A percentile compares a stretch with the other conserved stretches of the same genome.
Conservation (phyloP, 2,113 vertebrate species). For the Diglossa brunneiventris region DNA sequence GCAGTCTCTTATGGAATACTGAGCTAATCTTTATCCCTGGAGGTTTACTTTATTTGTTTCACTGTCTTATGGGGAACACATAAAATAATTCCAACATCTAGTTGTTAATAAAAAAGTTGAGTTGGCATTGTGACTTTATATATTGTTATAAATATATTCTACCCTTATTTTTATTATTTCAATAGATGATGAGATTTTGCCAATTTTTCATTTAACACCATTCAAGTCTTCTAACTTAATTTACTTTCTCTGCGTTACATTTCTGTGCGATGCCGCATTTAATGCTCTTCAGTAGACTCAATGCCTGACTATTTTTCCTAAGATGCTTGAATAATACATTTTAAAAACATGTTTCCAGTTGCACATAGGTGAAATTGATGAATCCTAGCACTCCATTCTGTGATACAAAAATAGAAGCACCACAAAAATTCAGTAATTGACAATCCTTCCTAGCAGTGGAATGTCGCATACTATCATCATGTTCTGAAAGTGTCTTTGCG, state of each 20-base stretch:
- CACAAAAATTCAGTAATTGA: background rate
- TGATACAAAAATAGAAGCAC: background rate
- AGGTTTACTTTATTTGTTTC: background rate
- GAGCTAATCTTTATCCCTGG: background rate
- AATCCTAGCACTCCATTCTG: background rate
- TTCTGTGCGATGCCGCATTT: background rate
- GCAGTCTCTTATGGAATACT: background rate
- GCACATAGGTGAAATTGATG: background rate
- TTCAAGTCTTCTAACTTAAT: background rate
- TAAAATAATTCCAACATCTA: background rate
- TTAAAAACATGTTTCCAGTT: background rate
- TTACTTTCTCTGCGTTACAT: background rate
- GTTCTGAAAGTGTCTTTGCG: background rate
- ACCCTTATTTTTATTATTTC: background rate
- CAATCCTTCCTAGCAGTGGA: background rate
- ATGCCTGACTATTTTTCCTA: background rate
- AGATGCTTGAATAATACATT: background rate
- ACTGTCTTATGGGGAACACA: background rate
- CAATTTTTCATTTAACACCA: background rate
- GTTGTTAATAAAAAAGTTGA: background rate
- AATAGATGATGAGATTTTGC: accelerated
- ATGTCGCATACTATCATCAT: background rate
- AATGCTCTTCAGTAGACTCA: background rate
- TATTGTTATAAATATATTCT: background rate
- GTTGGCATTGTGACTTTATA: background rate